These are phyloP conservation scores for Tethea ocularis DNA, from an alignment of 2,888 invertebrate species.

Conservation along the genomic window DNA sequence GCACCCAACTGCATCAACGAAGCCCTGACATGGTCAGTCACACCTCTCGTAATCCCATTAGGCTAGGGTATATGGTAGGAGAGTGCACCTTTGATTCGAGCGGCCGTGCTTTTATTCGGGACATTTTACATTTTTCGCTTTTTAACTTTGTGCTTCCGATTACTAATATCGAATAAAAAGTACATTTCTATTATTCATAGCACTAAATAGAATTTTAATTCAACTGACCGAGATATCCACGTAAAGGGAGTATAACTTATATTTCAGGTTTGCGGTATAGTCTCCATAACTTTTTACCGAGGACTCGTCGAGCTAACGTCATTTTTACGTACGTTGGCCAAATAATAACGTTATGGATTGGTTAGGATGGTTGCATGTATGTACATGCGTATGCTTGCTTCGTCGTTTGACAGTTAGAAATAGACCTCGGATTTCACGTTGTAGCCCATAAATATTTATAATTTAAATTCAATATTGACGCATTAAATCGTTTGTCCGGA, in stretches of 20 bases:
- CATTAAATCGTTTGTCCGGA: not conserved
- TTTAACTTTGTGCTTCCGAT: not conserved
- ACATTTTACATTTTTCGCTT: not conserved
- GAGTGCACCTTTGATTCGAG: not conserved
- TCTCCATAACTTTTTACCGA: no score
- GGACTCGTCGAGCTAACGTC: no score
- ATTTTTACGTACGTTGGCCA: not conserved
- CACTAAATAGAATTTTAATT: no score
- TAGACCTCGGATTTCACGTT: not conserved
- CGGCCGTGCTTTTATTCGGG: not conserved
- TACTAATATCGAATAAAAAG: no score
- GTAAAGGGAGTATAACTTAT: no score
- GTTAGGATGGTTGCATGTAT: no score
- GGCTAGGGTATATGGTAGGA: not conserved
- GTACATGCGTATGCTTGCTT: not conserved
- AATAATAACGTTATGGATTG: not conserved
- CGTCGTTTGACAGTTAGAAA: not conserved
- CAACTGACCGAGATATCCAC: no score
- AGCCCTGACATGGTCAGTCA: not conserved
- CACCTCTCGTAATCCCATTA: slow-evolving; percentile 3
- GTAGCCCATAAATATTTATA: not conserved
- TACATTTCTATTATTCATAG: no score
- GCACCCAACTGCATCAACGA: not conserved
- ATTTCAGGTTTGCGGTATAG: no score
- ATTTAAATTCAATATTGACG: not conserved